Base-by-base conservation (phyloP, 2,797 vertebrate genomes). In the Threskiornis aethiopicus region DNA sequence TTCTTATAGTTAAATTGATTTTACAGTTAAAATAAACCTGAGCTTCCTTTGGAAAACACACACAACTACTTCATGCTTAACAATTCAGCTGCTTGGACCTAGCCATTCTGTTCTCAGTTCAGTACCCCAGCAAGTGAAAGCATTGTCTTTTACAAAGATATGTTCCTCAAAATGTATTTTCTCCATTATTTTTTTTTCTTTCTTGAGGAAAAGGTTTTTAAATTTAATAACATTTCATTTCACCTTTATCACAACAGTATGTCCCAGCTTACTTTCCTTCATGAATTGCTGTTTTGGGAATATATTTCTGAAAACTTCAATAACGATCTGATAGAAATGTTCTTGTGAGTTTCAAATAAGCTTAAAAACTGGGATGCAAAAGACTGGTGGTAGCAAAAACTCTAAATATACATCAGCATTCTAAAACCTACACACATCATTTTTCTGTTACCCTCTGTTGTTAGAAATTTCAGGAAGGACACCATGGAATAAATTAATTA, bases 21-120 rank as follows among this genome's bases (percentile, higher is more conserved):
- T 89, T 62, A 83, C 88, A 83, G 47, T 90, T 95, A 71, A 87
- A 97, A 96, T 84, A 96, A 93, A 89, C 29, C 39, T 46, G 37
- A 83, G 10, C n/a, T 90, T 87, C 73, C 71, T 89, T 85, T 93
- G 70, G 29, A 96, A 95, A 96, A 76, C 37, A 72, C 22, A 55
- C 18, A 55, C 18, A 58, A 59, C 41, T 54, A 47, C 29, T 51
- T 90, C 29, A 35, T 17, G 21, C 21, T 76, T 73, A 84, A 79
- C 29, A 84, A 61, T 86, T 79, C 41, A 65, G 19, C 24, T 79
- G 31, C 39, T 93, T 87, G 37, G 16, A 90, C 11, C 6, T 51
- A 73, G 14, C 9, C 18, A 66, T 76, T 22, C 22, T 76, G 33
- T 70, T 86, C 79, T 75, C 21, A n/a, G 13, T 75, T 80, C 52